Conservation (phyloP, 2,113 vertebrate species). For the Engraulis encrasicolus region DNA sequence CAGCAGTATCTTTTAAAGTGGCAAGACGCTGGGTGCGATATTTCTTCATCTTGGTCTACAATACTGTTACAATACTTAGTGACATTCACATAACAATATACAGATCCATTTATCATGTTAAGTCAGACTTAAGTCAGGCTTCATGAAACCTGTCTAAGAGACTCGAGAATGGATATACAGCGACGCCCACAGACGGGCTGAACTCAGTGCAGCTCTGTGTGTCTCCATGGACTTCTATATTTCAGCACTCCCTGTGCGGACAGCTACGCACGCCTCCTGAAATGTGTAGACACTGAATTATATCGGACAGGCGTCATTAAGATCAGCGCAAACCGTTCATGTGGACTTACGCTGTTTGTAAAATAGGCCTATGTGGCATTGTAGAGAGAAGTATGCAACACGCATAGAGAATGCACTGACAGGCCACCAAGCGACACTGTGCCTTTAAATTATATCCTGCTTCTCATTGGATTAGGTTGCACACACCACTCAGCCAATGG, state of each 20-base stretch:
- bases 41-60: no score
- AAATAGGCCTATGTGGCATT: not conserved
- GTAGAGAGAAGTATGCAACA: not conserved
- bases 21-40: no score
- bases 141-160: no score
- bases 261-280: not conserved
- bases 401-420: not conserved
- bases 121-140: no score
- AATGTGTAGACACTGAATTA: not conserved
- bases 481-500: constrained; percentile 68
- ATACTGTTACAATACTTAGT: no score
- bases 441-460: not conserved
- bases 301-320: not conserved
- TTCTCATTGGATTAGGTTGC: constrained; percentile 64
- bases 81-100: no score
- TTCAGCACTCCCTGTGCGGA: not conserved
- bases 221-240: not conserved
- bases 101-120: no score
- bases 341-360: not conserved
- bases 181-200: not conserved
- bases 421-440: not conserved
- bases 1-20: no score
- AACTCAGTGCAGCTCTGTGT: not conserved
- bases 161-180: not conserved
- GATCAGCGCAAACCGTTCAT: not conserved